A percentile compares a stretch with the other conserved stretches of the same genome.
phyloP scores from a whole-genome alignment of 2,888 invertebrate species.

The Blastobasis lacticolella region DNA sequence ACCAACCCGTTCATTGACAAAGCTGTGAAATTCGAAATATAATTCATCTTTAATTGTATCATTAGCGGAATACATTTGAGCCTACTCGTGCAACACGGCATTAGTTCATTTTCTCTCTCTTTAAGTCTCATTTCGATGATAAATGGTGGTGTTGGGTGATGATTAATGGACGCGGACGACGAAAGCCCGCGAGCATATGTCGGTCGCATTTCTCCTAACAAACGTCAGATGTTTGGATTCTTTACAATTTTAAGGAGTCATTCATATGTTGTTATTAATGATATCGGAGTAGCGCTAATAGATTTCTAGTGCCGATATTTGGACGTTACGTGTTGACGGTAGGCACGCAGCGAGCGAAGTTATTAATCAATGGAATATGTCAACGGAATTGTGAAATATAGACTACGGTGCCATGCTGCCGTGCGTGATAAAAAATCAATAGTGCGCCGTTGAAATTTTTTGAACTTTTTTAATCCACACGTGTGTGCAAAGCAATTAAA shows the following conservation, averaged over 20 bases:
- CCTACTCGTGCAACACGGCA: constrained; percentile 54
- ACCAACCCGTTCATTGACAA: constrained; percentile 38
- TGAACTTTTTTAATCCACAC: no score
- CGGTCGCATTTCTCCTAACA: constrained; percentile 35
- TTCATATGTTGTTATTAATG: constrained; percentile 63
- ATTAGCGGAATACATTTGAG: constrained; percentile 51
- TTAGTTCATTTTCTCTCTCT: constrained; percentile 71
- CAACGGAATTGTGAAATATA: no score
- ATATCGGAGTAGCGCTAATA: constrained; percentile 41
- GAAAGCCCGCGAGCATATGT: constrained; percentile 60
- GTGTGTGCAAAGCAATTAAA: no score
- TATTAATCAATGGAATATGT: no score
- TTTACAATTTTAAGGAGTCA: constrained; percentile 62
- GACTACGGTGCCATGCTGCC: no score
- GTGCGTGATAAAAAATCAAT: no score
- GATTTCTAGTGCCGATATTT: constrained; percentile 18
- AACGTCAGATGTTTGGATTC: constrained; percentile 54
- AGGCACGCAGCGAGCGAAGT: no score
- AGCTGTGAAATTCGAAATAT: constrained; percentile 43
- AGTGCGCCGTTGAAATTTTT: no score
- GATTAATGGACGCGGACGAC: constrained; percentile 52
- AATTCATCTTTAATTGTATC: constrained; percentile 71
- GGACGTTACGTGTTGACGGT: no score
- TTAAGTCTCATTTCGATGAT: constrained; percentile 72
- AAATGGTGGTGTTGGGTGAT: constrained; percentile 59